Conservation (phyloP, 2,888 invertebrate species). For the Heterodera filipjevi region DNA sequence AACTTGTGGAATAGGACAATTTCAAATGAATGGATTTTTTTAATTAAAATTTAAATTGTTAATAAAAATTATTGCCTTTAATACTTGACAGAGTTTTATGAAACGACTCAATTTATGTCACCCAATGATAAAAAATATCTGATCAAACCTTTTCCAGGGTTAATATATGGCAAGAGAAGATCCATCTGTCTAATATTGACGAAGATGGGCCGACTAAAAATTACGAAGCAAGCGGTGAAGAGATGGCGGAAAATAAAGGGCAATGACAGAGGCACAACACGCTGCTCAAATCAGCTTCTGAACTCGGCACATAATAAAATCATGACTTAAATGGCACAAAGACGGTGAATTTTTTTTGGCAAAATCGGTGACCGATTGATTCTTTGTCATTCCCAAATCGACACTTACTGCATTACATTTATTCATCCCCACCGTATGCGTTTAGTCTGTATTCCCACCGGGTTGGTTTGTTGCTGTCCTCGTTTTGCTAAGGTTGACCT, state of each 20-base stretch:
- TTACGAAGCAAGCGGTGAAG: background rate
- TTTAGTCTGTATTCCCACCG: constrained; percentile 73
- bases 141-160: constrained; percentile 70
- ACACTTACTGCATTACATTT: too few relatives aligned
- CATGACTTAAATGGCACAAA: constrained; percentile 60
- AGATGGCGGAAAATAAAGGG: background rate
- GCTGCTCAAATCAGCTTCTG: constrained; percentile 71
- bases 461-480: constrained; percentile 86
- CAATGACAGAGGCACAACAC: constrained; percentile 27
- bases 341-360: background rate
- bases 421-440: background rate
- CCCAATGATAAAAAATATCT: too few relatives aligned
- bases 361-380: background rate
- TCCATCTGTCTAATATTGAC: constrained; percentile 49
- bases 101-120: too few relatives aligned
- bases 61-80: too few relatives aligned
- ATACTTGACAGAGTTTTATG: background rate
- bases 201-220: constrained; percentile 47
- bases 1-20: too few relatives aligned
- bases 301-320: constrained; percentile 85
- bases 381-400: background rate
- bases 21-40: too few relatives aligned
- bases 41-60: too few relatives aligned
- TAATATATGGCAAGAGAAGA: constrained; percentile 72
- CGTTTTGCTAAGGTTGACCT: constrained; percentile 84